phyloP scores from a whole-genome alignment of 2,797 vertebrate genomes.

The Orestias chungarensis region DNA sequence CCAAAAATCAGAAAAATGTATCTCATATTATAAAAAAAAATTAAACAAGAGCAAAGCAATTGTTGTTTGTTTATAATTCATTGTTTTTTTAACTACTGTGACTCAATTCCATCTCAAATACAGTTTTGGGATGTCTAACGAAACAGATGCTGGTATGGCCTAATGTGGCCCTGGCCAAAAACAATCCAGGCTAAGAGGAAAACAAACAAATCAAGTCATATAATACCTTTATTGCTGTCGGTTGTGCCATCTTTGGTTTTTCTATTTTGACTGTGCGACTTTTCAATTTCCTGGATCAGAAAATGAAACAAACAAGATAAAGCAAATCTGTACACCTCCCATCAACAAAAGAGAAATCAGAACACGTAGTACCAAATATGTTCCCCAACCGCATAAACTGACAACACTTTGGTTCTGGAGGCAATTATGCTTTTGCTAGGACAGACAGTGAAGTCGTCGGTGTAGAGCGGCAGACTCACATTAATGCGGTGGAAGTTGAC shows the following conservation, averaged over 20 bases:
- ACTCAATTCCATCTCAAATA: background rate
- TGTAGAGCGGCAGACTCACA: conserved; percentile 76
- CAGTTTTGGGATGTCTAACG: background rate
- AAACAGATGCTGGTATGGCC: background rate
- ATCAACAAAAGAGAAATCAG: background rate
- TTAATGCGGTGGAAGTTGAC: conserved; percentile 99
- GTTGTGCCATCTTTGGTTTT: conserved; percentile 98
- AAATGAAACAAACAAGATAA: conserved; percentile 11
- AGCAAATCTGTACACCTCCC: background rate
- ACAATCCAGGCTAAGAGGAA: background rate
- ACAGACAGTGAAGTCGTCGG: conserved; percentile 18
- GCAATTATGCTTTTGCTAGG: conserved; percentile 37
- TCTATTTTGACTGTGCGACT: conserved; percentile 96
- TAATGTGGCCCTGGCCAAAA: background rate
- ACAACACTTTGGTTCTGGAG: conserved; percentile 31
- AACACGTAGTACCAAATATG: background rate
- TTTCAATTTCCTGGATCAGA: conserved; percentile 91
- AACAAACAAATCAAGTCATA: background rate
- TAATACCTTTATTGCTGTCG: conserved; percentile 95
- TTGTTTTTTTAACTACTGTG: too few relatives aligned
- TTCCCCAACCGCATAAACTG: conserved; percentile 9
- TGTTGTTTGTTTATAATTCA: background rate
- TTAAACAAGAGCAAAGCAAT: background rate
- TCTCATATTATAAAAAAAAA: background rate
- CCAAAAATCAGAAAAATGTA: background rate